Conservation (phyloP, 1,140 invertebrate species). For the Plutomurus gul region DNA sequence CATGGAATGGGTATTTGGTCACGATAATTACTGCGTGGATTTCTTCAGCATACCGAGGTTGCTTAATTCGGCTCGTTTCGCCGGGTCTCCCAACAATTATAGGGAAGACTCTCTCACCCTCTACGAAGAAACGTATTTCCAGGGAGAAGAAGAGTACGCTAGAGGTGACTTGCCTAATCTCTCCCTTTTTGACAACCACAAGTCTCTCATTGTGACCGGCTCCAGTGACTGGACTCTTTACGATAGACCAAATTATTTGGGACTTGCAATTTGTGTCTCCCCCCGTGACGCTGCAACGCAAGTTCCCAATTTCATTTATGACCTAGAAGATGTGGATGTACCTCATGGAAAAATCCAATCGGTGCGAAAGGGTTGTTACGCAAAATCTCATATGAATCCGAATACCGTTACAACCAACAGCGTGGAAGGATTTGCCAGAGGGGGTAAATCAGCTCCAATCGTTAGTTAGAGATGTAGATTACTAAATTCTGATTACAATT, state of each 20-base stretch:
- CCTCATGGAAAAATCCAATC: conserved; percentile 42
- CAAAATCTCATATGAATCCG: too few species aligned
- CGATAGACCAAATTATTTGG: conserved; percentile 37
- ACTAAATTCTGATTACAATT: too few species aligned
- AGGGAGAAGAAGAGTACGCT: conserved; percentile 45
- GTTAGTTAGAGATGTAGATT: too few species aligned
- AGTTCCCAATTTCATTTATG: conserved; percentile 33
- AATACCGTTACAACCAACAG: too few species aligned
- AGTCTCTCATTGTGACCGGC: conserved; percentile 43
- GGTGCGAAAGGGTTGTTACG: conserved; percentile 40
- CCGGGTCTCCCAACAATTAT: conserved; percentile 46
- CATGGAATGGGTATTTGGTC: conserved; percentile 48
- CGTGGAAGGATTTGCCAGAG: too few species aligned
- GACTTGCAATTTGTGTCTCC: conserved; percentile 43
- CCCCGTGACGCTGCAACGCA: not conserved
- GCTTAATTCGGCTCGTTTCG: conserved; percentile 50
- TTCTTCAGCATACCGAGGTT: conserved; percentile 26
- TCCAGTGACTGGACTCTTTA: conserved; percentile 47
- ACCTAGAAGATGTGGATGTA: conserved; percentile 12
- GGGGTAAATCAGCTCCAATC: too few species aligned
- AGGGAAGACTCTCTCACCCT: conserved; percentile 51
- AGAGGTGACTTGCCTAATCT: conserved; percentile 22
- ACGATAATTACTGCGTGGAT: conserved; percentile 41
- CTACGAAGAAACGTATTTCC: conserved; percentile 50
- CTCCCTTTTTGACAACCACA: not conserved